These are phyloP conservation scores for Microhierax caerulescens DNA, from an alignment of 2,797 vertebrate species.

Conservation along the genomic window DNA sequence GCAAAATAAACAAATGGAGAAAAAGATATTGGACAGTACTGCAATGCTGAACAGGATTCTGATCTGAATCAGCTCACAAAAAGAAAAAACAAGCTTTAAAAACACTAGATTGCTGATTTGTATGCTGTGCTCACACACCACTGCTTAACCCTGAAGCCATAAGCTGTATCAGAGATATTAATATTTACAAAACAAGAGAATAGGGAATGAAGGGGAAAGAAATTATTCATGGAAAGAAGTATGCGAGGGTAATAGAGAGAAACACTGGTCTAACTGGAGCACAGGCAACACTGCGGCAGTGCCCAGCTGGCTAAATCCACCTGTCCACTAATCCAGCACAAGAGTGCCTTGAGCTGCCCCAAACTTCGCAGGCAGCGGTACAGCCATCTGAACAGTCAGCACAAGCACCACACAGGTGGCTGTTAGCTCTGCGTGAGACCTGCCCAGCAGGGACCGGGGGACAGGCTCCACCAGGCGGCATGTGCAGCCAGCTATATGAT, in stretches of 20 bases:
- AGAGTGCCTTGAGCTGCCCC: background rate
- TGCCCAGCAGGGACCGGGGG: background rate
- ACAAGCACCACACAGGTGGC: background rate
- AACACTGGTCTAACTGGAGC: background rate
- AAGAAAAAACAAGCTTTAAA: background rate
- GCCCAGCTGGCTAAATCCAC: background rate
- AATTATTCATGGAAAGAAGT: background rate
- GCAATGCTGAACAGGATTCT: background rate
- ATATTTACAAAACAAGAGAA: background rate
- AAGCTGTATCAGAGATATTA: background rate
- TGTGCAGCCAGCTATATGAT: background rate
- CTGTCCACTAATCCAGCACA: background rate
- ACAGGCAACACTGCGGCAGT: background rate
- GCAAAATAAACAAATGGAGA: background rate
- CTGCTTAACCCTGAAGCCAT: background rate
- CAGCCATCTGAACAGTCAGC: background rate
- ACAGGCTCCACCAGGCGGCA: background rate
- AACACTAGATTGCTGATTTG: background rate
- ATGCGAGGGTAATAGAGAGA: background rate
- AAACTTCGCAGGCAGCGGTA: background rate
- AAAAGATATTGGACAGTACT: background rate
- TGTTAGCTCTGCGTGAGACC: background rate
- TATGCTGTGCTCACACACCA: background rate
- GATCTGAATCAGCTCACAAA: background rate
- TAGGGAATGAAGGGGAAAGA: background rate